Evolutionary conservation across 2,797 vertebrate species (phyloP), one percentile per base, ranked within the genome.

Genomic region (Chromobotia macracanthus): DNA sequence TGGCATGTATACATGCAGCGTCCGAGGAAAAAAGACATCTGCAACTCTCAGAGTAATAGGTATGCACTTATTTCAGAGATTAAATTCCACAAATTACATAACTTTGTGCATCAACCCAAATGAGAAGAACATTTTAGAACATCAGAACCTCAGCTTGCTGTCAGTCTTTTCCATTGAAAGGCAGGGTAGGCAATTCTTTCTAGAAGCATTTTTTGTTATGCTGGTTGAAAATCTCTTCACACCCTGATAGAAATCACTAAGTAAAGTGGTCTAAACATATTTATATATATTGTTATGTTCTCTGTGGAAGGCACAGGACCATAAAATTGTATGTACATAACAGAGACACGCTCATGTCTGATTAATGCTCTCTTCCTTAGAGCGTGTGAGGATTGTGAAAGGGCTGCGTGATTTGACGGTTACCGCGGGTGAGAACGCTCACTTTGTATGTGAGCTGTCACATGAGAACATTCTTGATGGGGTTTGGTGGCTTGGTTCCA

Each of bases 401-500:
- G 94, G 91, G 88, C 93, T 99, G 84, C 93, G 91, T 84, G 95
- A 95, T 84, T 88, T 92, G 80, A 96, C 94, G 0, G 94, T 99
- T 88, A 96, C 94, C 80, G 96, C 95, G 9, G 97, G 96, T 15
- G 95, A 97, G 87, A 94, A 95, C 0, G 97, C 98, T 28, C 91
- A 89, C 0, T 99, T 99, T 86, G 91, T 93, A 86, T 98, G 97
- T 0, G 92, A 96, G 91, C 92, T 99, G 88, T 98, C 95, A 13
- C 90, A 91, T 0, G 84, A 91, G 0, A 93, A 94, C 0, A 89
- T 95, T 87, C 92, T 72, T 1, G 94, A 95, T 0, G 95, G 95
- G 6, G 90, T 90, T 83, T 99, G 98, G 98, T 98, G 96, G 96
- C 94, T 99, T 0, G 95, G 96, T 63, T 93, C 95, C 76, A 94